Base-by-base conservation (phyloP, 2,888 invertebrate genomes). In the Caenorhabditis becei region DNA sequence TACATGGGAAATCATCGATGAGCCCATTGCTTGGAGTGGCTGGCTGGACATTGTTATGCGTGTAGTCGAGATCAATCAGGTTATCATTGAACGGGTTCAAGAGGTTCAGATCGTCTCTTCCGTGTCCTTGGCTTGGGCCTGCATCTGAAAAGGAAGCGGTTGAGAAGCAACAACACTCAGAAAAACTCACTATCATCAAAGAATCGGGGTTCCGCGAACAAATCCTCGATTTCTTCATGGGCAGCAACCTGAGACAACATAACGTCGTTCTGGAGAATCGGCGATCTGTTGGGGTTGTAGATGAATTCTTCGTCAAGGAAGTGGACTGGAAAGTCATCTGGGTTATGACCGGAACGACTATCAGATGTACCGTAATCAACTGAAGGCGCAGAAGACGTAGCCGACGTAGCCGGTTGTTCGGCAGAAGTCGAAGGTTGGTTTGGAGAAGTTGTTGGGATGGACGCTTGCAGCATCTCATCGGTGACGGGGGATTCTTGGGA, bases 1-100 rank as follows among this genome's bases (percentile, higher is more conserved):
- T 58, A 67, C 41, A 47, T 37, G 56, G 35, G 24, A 56, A 16
- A 32, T 69, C 69, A 3, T 70, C 70, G 16, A 53, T 23, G 16
- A 61, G 37, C 8, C 70, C 70, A 0, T 18, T 18, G 23, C 53
- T 69, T 24, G 66, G 66, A 1, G 66, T 66, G 1, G 53, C 14
- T 18, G 66, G 66, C 0, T 53, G 11, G 14, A 23, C 11, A 23
- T 37, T n/a, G 1, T 65, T 20, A 1, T 4, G 41, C n/a, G 35
- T n/a, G 1, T n/a, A n/a, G 20, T 58, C 20, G 5, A 69, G 20
- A 20, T 44, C 35, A 41, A 67, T 67, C 11, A 67, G 41, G 41
- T 61, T 51, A 7, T 41, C 11, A 2, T 2, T 41, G 41, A 14
- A 41, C 10, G 32, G 32, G 32, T 32, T 10, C 2, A 14, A 41